Conservation (phyloP, 2,888 invertebrate species). For the Heliconius cydno region DNA sequence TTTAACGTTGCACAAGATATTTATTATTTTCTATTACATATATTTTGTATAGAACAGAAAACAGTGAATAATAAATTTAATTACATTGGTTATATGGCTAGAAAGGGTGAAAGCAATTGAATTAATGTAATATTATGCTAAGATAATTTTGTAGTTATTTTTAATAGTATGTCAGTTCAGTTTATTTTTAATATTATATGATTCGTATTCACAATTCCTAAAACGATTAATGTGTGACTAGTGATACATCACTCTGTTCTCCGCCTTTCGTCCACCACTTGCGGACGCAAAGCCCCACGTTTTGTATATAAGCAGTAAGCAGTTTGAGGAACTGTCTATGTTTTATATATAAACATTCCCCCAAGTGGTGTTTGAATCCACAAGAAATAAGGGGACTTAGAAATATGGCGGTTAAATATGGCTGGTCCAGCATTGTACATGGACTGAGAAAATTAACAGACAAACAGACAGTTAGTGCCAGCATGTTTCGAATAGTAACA, state of each 20-base stretch:
- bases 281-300: background rate
- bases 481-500: background rate
- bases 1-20: background rate
- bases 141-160: constrained; percentile 1
- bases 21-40: constrained; percentile 9
- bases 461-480: background rate
- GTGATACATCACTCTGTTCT: background rate
- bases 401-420: background rate
- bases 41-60: background rate
- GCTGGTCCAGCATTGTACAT: background rate
- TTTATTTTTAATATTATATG: background rate
- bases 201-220: background rate
- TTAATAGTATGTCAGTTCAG: background rate
- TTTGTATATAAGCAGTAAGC: background rate
- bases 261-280: background rate
- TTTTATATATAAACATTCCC: background rate
- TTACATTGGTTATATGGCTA: background rate
- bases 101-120: constrained; percentile 2
- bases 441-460: background rate
- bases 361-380: constrained; percentile 8
- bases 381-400: background rate
- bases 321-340: background rate
- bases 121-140: background rate
- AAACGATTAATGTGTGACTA: background rate
- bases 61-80: too few relatives aligned